These are phyloP conservation scores for Xiphias gladius DNA, from an alignment of 2,113 vertebrate genomes.

Conservation along the genomic window DNA sequence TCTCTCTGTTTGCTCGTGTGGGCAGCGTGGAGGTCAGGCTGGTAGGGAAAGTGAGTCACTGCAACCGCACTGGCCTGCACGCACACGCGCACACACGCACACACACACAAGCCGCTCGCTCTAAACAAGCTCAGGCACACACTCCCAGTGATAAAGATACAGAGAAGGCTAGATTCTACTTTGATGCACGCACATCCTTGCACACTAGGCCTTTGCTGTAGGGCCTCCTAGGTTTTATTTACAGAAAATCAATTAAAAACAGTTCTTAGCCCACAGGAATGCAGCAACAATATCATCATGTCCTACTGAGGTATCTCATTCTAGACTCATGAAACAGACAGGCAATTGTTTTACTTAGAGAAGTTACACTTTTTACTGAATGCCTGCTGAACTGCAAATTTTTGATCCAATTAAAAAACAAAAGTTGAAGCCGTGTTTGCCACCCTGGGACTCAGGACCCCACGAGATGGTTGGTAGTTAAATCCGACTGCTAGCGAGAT, in stretches of 20 bases:
- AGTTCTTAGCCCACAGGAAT: slow-evolving; percentile 39
- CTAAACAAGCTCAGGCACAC: slow-evolving; percentile 19
- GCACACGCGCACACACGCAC: slow-evolving; percentile 14
- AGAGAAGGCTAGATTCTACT: slow-evolving; percentile 28
- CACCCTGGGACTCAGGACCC: background rate
- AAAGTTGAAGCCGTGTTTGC: background rate
- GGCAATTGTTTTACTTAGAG: slow-evolving; percentile 5
- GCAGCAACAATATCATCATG: slow-evolving; percentile 6
- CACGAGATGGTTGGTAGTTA: background rate
- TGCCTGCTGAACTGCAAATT: background rate
- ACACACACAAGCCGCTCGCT: slow-evolving; percentile 13
- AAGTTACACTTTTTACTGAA: slow-evolving; percentile 21
- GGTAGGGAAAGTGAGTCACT: slow-evolving; percentile 73
- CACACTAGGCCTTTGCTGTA: slow-evolving; percentile 24
- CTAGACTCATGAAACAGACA: slow-evolving; percentile 18
- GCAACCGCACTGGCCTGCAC: slow-evolving; percentile 56
- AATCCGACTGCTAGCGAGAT: background rate
- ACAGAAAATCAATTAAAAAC: slow-evolving; percentile 66
- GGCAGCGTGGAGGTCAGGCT: slow-evolving; percentile 72
- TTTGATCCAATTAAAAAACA: slow-evolving; percentile 2
- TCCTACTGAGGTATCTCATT: slow-evolving; percentile 20
- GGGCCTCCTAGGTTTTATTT: slow-evolving; percentile 58
- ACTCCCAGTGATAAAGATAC: slow-evolving; percentile 1
- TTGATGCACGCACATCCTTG: slow-evolving; percentile 26
- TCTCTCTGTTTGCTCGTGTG: slow-evolving; percentile 64